These are phyloP conservation scores for Lepus americanus DNA, from an alignment of 2,113 vertebrate genomes.

Conservation along the genomic window DNA sequence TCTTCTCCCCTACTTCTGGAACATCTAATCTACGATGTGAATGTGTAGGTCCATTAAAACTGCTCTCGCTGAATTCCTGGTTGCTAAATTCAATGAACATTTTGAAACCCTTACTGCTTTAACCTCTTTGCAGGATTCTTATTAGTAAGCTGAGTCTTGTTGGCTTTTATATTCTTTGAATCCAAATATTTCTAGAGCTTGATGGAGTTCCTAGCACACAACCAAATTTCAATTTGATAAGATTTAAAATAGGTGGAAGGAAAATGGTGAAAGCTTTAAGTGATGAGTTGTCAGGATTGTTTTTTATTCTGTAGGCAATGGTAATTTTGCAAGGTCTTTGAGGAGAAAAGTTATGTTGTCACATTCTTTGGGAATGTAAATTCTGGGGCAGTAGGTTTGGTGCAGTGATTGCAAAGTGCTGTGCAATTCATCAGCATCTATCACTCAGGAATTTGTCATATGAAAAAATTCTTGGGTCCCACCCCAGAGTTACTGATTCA, in stretches of 20 bases:
- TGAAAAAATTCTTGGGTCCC: background rate
- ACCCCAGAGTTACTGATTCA: background rate
- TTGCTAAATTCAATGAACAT: background rate
- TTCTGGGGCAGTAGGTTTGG: background rate
- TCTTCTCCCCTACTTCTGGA: no score
- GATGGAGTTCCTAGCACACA: background rate
- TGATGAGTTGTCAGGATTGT: background rate
- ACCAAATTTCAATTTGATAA: background rate
- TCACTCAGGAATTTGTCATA: background rate
- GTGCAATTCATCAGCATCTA: background rate
- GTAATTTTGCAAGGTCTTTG: background rate
- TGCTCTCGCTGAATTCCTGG: background rate
- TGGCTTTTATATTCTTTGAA: background rate
- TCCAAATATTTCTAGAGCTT: background rate
- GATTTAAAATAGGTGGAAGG: background rate
- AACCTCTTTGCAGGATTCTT: background rate
- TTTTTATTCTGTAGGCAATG: background rate
- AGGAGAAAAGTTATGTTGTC: background rate
- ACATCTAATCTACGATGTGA: no score
- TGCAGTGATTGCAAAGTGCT: background rate
- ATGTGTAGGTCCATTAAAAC: background rate
- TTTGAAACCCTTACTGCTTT: background rate
- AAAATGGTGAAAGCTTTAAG: constrained; percentile 10
- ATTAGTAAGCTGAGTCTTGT: background rate
- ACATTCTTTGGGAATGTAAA: constrained; percentile 6